Evolutionary conservation across 2,797 vertebrate genomes (phyloP).

Genomic region (Muscicapa comitata): DNA sequence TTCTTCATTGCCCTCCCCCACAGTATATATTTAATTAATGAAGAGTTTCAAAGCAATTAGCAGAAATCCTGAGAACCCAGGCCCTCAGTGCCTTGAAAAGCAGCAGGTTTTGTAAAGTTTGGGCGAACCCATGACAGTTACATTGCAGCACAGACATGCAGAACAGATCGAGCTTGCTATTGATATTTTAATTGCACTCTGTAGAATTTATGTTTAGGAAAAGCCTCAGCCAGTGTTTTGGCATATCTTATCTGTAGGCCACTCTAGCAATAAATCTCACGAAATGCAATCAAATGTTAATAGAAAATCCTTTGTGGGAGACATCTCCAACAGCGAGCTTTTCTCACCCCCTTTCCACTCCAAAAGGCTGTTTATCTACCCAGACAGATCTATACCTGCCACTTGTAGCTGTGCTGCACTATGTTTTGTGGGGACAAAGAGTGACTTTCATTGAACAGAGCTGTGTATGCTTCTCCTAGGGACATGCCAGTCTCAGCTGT

Average conservation of each 20-base stretch:
- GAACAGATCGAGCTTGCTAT: background rate
- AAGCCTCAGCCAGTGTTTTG: slow-evolving; percentile 16
- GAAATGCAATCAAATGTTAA: slow-evolving; percentile 61
- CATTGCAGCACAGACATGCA: background rate
- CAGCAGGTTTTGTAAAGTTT: background rate
- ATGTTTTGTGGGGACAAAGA: background rate
- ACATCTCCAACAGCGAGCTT: background rate
- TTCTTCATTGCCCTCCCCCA: background rate
- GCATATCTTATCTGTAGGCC: background rate
- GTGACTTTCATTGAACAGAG: background rate
- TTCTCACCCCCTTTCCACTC: background rate
- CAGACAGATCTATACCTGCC: background rate
- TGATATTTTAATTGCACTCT: slow-evolving; percentile 34
- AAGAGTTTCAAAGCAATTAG: background rate
- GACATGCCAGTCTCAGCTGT: background rate
- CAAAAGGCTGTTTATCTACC: background rate
- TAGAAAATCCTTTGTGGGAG: slow-evolving; percentile 29
- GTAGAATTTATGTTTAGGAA: slow-evolving; percentile 37
- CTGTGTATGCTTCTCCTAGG: background rate
- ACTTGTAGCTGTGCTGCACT: background rate
- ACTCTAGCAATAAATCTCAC: slow-evolving; percentile 35
- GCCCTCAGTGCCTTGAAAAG: background rate
- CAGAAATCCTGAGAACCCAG: background rate
- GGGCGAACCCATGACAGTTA: background rate
- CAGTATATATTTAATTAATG: background rate